These are phyloP conservation scores for Calephelis virginiensis DNA, from an alignment of 1,140 invertebrate genomes.

Conservation along the genomic window DNA sequence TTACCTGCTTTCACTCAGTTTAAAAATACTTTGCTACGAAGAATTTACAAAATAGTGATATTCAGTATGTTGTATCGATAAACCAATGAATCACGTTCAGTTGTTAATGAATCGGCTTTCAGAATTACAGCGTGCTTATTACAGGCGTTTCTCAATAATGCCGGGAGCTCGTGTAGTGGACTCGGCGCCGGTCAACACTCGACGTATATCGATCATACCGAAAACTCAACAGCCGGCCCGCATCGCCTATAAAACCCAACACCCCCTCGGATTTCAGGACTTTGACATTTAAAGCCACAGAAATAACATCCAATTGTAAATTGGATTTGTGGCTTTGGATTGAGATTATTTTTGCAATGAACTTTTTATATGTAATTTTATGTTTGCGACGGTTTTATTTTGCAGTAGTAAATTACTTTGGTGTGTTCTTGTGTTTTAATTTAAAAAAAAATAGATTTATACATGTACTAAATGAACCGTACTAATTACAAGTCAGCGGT, in stretches of 20 bases:
- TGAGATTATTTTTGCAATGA: not conserved
- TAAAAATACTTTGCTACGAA: too few relatives aligned
- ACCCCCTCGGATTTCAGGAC: conserved; percentile 17
- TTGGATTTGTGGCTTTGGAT: conserved; percentile 1
- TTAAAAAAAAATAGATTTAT: too few relatives aligned
- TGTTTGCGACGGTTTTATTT: conserved; percentile 3
- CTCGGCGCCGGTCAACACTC: not conserved
- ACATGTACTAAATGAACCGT: too few relatives aligned
- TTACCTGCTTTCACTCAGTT: too few relatives aligned
- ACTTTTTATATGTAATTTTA: conserved; percentile 14
- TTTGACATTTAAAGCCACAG: conserved; percentile 16
- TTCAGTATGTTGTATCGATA: too few relatives aligned
- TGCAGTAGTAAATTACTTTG: conserved; percentile 1
- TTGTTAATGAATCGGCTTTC: conserved; percentile 6
- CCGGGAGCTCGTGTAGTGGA: conserved; percentile 17
- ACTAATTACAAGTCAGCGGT: too few relatives aligned
- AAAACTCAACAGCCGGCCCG: conserved; percentile 8
- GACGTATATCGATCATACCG: conserved; percentile 16
- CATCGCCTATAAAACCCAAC: conserved; percentile 16
- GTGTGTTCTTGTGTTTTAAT: not conserved
- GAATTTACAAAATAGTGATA: too few relatives aligned
- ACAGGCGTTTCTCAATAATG: conserved; percentile 17
- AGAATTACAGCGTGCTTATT: conserved; percentile 13
- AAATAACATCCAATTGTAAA: conserved; percentile 7
- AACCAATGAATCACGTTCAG: not conserved